Base-by-base conservation (phyloP, 2,113 vertebrate species). In the Lutjanus erythropterus region DNA sequence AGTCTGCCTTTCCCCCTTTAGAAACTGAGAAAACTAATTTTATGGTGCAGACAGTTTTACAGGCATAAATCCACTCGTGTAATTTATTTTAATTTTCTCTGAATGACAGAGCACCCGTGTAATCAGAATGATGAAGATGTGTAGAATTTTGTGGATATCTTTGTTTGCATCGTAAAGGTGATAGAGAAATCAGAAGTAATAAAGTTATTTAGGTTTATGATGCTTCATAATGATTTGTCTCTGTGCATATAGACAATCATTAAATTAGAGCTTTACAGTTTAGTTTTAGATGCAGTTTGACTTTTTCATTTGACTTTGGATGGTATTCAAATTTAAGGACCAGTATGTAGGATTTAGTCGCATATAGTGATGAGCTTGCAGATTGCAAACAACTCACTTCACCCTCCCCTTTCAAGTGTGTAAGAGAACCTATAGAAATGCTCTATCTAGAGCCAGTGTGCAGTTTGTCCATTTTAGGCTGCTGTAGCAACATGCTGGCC, bases 41-140 rank as follows among this genome's bases (percentile, higher is more conserved):
- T 29, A n/a, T n/a, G 56, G n/a, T 49, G 52, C 15, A 14, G n/a
- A 73, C 9, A 33, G 37, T 46, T 62, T 71, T 41, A 58, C 9
- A 37, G 9, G 5, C 29, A 56, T 3, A 12, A 59, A 25, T 59
- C 33, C 9, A 53, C 9, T 70, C 16, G 55, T 7, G 27, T 31
- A 18, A 39, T 41, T 52, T 27, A 35, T 68, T 68, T 25, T 61
- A 29, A 33, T 39, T 61, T 27, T 9, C 21, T 35, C n/a, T 39
- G 16, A 60, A 53, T 55, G 16, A 41, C 35, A 29, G 3, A 71
- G 18, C 3, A 15, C 23, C 27, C n/a, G 35, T 19, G 27, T 19
- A 14, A 29, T 49, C 16, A 15, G 66, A 53, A 0, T 37, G 16
- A 53, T 35, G 25, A 52, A 23, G 19, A 3, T 33, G 12, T 50